Evolutionary conservation across 2,888 invertebrate species (phyloP).

Genomic region (Drosophila koepferae): DNA sequence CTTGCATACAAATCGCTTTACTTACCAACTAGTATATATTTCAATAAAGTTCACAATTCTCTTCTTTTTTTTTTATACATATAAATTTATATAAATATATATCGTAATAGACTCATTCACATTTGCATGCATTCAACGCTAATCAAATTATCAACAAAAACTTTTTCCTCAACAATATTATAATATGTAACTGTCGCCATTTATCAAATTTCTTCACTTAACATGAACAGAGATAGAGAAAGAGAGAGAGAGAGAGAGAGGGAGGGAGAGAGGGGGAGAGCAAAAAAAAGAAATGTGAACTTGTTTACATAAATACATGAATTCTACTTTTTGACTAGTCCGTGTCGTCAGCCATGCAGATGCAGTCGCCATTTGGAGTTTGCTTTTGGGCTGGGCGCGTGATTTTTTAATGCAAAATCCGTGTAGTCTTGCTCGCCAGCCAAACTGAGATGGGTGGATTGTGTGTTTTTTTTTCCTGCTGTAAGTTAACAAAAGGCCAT

Average conservation of each 20-base stretch:
- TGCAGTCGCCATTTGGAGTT: constrained; percentile 13
- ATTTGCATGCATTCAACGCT: constrained; percentile 1
- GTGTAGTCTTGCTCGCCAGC: constrained; percentile 42
- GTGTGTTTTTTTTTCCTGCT: constrained; percentile 2
- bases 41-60: not conserved
- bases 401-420: constrained; percentile 73
- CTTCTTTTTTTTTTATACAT: not conserved
- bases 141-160: constrained; percentile 8
- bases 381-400: constrained; percentile 20
- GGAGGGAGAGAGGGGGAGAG: no score
- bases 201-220: constrained; percentile 56
- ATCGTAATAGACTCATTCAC: not conserved
- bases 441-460: not conserved
- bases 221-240: not conserved
- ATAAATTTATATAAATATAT: not conserved
- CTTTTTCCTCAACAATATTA: not conserved
- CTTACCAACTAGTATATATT: not conserved
- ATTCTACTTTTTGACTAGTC: constrained; percentile 20
- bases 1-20: not conserved
- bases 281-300: constrained; percentile 1
- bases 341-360: constrained; percentile 4
- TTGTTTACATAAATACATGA: constrained; percentile 8
- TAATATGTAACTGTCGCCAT: constrained; percentile 24
- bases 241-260: no score
- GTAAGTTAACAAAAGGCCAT: constrained; percentile 23